Evolutionary conservation across 2,113 vertebrate species (phyloP).

Genomic region (Zosterops borbonicus): DNA sequence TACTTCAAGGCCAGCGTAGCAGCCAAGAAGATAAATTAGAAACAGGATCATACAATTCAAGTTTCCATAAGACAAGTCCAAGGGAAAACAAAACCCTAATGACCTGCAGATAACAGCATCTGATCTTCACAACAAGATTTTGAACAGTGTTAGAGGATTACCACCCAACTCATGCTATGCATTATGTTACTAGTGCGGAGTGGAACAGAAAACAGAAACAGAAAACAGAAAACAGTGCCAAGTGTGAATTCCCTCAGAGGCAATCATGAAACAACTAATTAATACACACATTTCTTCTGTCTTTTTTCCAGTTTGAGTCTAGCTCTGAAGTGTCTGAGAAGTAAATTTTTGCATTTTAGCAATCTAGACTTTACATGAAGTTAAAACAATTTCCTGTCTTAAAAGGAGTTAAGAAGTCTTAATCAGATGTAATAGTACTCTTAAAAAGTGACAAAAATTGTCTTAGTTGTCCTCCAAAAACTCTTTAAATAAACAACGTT

Average conservation of each 20-base stretch:
- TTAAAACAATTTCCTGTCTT: neutral
- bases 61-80: neutral
- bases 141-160: neutral
- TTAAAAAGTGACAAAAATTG: neutral
- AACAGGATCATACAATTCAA: neutral
- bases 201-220: neutral
- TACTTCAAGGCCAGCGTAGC: neutral
- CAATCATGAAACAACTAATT: neutral
- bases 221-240: neutral
- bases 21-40: slow-evolving; percentile 5
- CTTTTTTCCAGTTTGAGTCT: neutral
- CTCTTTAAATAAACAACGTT: neutral
- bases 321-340: neutral
- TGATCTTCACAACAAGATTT: neutral
- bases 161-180: neutral
- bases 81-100: neutral
- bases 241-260: neutral
- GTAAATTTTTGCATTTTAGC: neutral
- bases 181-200: neutral
- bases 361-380: neutral
- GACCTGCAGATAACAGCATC: neutral
- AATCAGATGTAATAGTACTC: neutral
- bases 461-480: neutral
- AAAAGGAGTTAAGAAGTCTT: neutral
- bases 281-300: neutral